Base-by-base conservation (phyloP, 2,888 invertebrate species). In the Cistogaster globosa region DNA sequence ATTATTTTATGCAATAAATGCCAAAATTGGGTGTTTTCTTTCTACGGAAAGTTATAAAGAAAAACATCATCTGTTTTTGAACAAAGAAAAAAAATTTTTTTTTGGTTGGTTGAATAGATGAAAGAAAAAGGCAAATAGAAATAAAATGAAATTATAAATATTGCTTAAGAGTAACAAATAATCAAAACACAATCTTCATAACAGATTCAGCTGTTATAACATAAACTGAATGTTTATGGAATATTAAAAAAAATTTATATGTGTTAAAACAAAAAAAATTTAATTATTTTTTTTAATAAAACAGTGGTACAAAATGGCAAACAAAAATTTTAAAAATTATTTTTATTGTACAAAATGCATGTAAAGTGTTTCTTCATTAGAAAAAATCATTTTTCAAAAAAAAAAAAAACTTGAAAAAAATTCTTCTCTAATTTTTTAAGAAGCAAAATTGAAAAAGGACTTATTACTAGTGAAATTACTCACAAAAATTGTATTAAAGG, bases 1-100 rank as follows among this genome's bases (percentile, higher is more conserved):
- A 78, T 69, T 74, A 74, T 58, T 85, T 84, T 82, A 85, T 85
- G 84, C 77, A 81, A 84, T 68, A 51, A 76, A 22, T 65, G 22
- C 20, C 32, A 20, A 57, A 76, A 22, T 68, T 74, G 72, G 72
- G 77, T 74, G 78, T 42, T 74, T 74, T 58, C 42, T 42, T 42
- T 42, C 12, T 12, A 42, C 42, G 38, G 48, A 69, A 57, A 75
- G 51, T 69, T 58, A 32, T 69, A 65, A 75, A 51, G 63, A 53
- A 57, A 68, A 58, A 38, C 42, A 58, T n/a, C n/a, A n/a, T n/a
- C n/a, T n/a, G 68, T 68, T 62, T 58, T 60, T 80, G 2, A 53
- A 48, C n/a, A 16, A 32, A 8, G 7, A 32, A 32, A 74, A 79
- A 62, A 74, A 18, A 22, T 74, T 45, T 85, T 68, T 78, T 45